Conservation (phyloP, 2,113 vertebrate species). For the Pseudolaguvia tuberculata region DNA sequence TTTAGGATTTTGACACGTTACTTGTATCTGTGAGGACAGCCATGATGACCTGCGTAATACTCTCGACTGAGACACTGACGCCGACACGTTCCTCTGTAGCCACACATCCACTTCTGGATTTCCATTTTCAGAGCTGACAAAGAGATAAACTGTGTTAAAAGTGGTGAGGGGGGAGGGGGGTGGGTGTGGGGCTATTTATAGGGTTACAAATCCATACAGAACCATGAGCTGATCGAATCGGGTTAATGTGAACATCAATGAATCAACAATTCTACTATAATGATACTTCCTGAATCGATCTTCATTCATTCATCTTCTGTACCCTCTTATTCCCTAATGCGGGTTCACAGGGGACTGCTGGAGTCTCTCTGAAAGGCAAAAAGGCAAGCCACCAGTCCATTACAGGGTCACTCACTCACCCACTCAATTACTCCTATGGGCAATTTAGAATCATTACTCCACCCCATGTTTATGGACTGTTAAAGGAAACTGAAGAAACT, state of each 20-base stretch:
- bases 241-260: background rate
- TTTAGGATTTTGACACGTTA: conserved; percentile 24
- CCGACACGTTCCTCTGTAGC: conserved; percentile 70
- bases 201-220: background rate
- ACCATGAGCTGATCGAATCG: background rate
- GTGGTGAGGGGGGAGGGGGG: no score
- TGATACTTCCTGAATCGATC: background rate
- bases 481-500: no score
- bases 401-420: no score
- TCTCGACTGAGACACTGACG: conserved; percentile 69
- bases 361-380: no score
- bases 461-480: no score
- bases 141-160: conserved; percentile 3
- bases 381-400: no score
- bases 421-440: no score
- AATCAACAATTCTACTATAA: background rate
- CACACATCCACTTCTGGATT: conserved; percentile 66
- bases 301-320: background rate
- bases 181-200: no score
- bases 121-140: conserved; percentile 58
- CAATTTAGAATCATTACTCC: no score
- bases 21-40: conserved; percentile 69
- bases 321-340: no score
- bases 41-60: conserved; percentile 65
- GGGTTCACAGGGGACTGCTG: no score